Evolutionary conservation across 2,888 invertebrate species (phyloP).

Genomic region (Halictus ligatus): DNA sequence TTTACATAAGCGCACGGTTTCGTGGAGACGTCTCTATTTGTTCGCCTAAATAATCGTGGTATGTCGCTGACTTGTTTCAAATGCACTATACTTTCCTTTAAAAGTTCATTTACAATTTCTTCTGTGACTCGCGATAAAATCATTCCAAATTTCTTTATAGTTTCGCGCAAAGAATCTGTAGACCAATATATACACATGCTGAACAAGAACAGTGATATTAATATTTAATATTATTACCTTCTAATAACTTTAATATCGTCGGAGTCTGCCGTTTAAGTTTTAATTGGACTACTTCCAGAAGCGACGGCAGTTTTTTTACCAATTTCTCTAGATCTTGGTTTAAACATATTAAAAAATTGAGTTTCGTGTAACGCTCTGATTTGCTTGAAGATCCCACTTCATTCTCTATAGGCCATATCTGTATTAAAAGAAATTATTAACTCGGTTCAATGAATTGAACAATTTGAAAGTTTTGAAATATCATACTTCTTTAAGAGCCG

Average conservation of each 20-base stretch:
- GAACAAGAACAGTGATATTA: neutral
- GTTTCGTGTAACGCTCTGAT: conserved; percentile 69
- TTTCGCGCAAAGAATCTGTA: conserved; percentile 72
- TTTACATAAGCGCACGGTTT: conserved; percentile 93
- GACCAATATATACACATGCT: neutral
- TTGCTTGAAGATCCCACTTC: conserved; percentile 72
- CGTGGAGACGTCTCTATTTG: conserved; percentile 94
- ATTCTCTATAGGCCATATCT: conserved; percentile 76
- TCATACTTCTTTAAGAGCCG: conserved; percentile 76
- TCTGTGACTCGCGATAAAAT: conserved; percentile 81
- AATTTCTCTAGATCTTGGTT: conserved; percentile 83
- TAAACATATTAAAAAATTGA: conserved; percentile 83
- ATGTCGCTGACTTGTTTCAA: conserved; percentile 95
- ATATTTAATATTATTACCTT: conserved; percentile 69
- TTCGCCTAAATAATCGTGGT: conserved; percentile 95
- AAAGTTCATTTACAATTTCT: conserved; percentile 82
- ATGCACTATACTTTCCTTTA: conserved; percentile 86
- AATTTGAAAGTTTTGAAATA: conserved; percentile 17
- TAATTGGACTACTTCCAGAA: conserved; percentile 73
- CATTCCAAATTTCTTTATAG: conserved; percentile 64
- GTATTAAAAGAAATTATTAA: conserved; percentile 29
- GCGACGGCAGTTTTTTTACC: conserved; percentile 75
- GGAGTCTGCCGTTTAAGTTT: conserved; percentile 72
- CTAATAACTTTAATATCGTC: conserved; percentile 70
- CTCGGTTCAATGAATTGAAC: neutral